phyloP scores from a whole-genome alignment of 2,113 vertebrate genomes.

The Myotis davidii region DNA sequence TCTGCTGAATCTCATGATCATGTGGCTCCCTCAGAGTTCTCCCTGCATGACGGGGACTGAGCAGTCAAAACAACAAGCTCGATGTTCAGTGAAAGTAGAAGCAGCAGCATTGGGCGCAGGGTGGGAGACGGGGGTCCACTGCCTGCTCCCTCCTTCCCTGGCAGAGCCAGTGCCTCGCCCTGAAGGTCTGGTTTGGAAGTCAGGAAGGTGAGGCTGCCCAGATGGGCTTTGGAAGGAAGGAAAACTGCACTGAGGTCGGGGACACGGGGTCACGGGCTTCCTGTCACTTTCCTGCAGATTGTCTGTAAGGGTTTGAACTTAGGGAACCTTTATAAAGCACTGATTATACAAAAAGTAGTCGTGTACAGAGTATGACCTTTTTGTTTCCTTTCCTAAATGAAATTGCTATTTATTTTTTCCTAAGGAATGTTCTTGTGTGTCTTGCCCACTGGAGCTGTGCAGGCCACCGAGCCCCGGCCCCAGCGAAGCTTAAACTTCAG shows the following conservation, averaged over 20 bases:
- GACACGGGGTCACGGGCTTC: not conserved
- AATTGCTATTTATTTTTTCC: conserved; percentile 59
- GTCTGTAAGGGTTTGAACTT: conserved; percentile 15
- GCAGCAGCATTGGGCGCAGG: not conserved
- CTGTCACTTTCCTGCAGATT: not conserved
- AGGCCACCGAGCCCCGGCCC: not conserved
- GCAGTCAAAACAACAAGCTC: not conserved
- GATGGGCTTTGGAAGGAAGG: not conserved
- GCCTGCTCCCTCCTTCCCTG: not conserved
- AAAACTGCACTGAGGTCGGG: not conserved
- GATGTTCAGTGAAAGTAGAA: not conserved
- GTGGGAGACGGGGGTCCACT: not conserved
- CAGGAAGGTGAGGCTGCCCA: not conserved
- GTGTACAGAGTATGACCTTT: conserved; percentile 6
- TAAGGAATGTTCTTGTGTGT: conserved; percentile 42
- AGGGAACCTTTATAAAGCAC: conserved; percentile 56
- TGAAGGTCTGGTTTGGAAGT: not conserved
- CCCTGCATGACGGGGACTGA: not conserved
- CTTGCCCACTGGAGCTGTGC: conserved; percentile 4
- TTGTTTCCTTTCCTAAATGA: conserved; percentile 47
- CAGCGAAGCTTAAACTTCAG: not conserved
- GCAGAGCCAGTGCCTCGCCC: not conserved
- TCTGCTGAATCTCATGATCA: not conserved
- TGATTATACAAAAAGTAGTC: conserved; percentile 27
- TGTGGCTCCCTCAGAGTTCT: not conserved